A percentile compares a stretch with the other conserved stretches of the same genome.
Conservation (phyloP, 1,140 invertebrate genomes). For the Matsumurasca onukii region DNA sequence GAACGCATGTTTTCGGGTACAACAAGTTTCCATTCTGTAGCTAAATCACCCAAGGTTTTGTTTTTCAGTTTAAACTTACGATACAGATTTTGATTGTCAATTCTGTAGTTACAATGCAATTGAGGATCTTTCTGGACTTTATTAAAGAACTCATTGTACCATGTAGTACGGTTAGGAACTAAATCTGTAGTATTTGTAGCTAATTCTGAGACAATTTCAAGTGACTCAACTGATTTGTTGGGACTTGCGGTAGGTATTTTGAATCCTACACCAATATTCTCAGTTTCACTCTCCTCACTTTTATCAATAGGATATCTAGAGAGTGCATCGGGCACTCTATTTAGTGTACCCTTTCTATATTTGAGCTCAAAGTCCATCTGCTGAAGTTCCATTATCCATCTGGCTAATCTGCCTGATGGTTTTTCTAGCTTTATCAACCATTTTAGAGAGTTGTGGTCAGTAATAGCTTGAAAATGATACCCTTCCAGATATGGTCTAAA, state of each 20-base stretch:
- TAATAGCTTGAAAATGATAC: constrained; percentile 46
- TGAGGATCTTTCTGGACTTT: no score
- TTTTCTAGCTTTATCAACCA: constrained; percentile 47
- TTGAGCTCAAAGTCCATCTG: constrained; percentile 46
- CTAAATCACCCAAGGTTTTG: not conserved
- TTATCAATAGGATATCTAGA: constrained; percentile 3
- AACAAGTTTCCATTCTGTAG: not conserved
- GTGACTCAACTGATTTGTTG: no score
- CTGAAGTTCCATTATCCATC: constrained; percentile 42
- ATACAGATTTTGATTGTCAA: no score
- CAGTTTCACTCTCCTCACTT: no score
- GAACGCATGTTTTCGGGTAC: not conserved
- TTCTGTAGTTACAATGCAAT: no score
- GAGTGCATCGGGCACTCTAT: constrained; percentile 45
- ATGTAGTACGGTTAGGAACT: no score
- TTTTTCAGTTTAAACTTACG: not conserved
- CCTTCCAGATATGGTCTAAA: constrained; percentile 46
- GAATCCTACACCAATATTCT: no score
- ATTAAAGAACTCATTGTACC: no score
- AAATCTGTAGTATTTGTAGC: no score
- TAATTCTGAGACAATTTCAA: no score
- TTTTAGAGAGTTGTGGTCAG: constrained; percentile 48
- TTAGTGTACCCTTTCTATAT: constrained; percentile 44
- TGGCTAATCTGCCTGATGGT: constrained; percentile 41
- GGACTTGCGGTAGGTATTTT: no score